Evolutionary conservation across 2,888 invertebrate genomes (phyloP).

Genomic region (Tyria jacobaeae): DNA sequence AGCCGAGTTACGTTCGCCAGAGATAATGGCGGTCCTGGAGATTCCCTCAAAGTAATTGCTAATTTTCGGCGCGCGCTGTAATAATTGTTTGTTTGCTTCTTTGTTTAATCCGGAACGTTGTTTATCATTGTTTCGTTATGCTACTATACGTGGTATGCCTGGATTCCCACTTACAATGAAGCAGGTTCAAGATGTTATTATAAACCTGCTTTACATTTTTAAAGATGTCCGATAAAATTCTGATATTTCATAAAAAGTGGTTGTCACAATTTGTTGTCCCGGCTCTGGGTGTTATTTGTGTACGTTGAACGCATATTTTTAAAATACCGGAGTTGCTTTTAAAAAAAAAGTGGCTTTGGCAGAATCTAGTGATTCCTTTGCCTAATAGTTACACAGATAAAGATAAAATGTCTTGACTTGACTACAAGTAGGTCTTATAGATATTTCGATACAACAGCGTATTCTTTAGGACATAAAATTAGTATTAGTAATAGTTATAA

Average conservation of each 20-base stretch:
- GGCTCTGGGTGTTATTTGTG: too few relatives aligned
- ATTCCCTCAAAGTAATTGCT: conserved; percentile 81
- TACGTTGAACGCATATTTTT: too few relatives aligned
- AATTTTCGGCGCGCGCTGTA: conserved; percentile 67
- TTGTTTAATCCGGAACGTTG: conserved; percentile 43
- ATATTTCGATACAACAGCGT: too few relatives aligned
- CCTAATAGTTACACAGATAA: background rate
- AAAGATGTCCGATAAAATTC: background rate
- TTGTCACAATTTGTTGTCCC: too few relatives aligned
- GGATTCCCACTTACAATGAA: background rate
- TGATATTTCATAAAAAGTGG: too few relatives aligned
- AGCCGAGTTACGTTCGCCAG: conserved; percentile 70
- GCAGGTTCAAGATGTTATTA: background rate
- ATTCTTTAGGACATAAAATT: too few relatives aligned
- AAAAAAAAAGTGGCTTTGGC: background rate
- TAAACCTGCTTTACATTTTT: background rate
- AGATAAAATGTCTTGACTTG: too few relatives aligned
- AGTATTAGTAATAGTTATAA: too few relatives aligned
- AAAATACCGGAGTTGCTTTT: too few relatives aligned
- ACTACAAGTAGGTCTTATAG: too few relatives aligned
- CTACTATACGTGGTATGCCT: conserved; percentile 1
- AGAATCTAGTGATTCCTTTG: background rate
- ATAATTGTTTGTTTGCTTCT: conserved; percentile 78
- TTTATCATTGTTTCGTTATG: conserved; percentile 29
- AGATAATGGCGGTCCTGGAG: conserved; percentile 76